phyloP scores from a whole-genome alignment of 2,888 invertebrate genomes.

The Steinernema hermaphroditum region DNA sequence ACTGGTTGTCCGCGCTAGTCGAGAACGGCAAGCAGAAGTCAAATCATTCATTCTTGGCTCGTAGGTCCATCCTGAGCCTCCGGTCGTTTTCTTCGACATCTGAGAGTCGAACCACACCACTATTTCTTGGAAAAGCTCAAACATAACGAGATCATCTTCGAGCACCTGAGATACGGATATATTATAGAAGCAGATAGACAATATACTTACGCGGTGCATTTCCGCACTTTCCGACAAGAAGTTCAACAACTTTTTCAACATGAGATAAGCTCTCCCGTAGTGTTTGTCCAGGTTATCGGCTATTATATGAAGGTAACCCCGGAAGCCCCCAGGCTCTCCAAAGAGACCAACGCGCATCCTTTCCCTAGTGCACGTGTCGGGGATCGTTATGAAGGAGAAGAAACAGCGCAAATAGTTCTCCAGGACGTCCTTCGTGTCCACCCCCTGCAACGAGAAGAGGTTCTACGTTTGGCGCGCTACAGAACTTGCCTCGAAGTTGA shows the following conservation, averaged over 20 bases:
- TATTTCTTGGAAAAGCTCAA: neutral
- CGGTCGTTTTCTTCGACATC: neutral
- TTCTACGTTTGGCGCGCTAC: neutral
- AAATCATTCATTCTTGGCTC: neutral
- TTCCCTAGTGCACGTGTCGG: neutral
- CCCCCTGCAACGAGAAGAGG: neutral
- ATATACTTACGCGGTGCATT: neutral
- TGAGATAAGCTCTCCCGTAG: neutral
- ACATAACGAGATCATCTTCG: neutral
- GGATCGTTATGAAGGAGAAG: neutral
- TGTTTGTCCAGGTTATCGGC: neutral
- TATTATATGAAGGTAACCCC: neutral
- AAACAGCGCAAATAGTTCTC: conserved; percentile 5
- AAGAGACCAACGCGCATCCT: neutral
- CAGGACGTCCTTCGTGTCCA: neutral
- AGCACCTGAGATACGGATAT: neutral
- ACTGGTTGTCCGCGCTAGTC: neutral
- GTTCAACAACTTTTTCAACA: neutral
- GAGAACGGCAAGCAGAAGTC: neutral
- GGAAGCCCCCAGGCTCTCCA: conserved; percentile 4
- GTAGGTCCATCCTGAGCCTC: neutral
- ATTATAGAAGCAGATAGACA: neutral
- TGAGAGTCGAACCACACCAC: conserved; percentile 12
- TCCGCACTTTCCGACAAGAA: neutral
- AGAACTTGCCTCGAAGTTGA: neutral